Evolutionary conservation across 23 tunicate genomes (phyloP), one percentile per base, ranked within the genome.

Genomic region (Halocynthia aurantium): DNA sequence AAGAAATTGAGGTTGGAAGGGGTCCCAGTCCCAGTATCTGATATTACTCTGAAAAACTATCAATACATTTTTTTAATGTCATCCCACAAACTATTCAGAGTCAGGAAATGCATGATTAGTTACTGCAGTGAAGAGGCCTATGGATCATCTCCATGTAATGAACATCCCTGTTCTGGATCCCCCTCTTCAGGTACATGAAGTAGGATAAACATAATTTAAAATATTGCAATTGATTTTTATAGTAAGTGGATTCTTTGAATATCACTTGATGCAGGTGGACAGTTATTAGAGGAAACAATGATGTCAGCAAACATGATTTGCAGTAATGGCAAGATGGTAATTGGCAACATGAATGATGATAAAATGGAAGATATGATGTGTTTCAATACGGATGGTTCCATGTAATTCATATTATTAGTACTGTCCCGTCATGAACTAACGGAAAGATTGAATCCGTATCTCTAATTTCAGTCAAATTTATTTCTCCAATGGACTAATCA

Each of bases 361-460:
- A 65, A 15, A 10, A 20, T 65, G 22, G 70, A 65, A 65, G 70
- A 65, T 65, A 20, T 65, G 22, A 40, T 65, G 10, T 65, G 70
- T 15, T 65, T 20, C 1, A 20, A 65, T 49, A 65, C 22, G 10
- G 70, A 65, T 65, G 70, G 70, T 9, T 20, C n/a, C 19, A 11
- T 65, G 70, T 65, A 15, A 65, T 40, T 6, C 22, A 10, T 15
- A 6, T 58, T 15, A n/a, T n/a, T n/a, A 13, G 17, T 13, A 13
- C 2, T 58, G 63, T 13, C 15, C 63, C 63, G 17, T 58, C n/a
- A 15, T 58, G 15, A n/a, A 58, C 17, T 58, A 58, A 13, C 44
- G 2, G 44, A 31, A 31, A 31, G 44, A 31, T 31, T 31, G 44
- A 31, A 31, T 31, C 44, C 44, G 44, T 31, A 4, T 31, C 44